Evolutionary conservation across 1,140 invertebrate species (phyloP), one percentile per base, ranked within the genome.

Genomic region (Drosophila navojoa): DNA sequence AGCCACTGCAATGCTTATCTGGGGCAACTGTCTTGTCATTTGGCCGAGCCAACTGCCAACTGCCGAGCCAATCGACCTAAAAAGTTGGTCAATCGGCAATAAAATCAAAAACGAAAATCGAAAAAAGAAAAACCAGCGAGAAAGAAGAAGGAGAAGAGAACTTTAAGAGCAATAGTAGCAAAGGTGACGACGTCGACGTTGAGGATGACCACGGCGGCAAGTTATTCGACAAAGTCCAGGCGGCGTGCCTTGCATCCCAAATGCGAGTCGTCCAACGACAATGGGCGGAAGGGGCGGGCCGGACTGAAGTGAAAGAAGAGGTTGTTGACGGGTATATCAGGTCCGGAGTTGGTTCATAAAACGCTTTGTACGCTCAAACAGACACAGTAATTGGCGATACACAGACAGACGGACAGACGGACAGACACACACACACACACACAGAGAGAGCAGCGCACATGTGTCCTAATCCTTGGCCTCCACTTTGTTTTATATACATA

Each of bases 311-410:
- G 22, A 3, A 7, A 25, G 7, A 45, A 16, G 42, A 9, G 42
- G 15, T 11, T 45, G 42, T 16, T 45, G n/a, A 45, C n/a, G 42
- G 49, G 58, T 63, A 53, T 50, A 58, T 67, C 63, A 58, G 54
- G 22, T 40, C 4, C 47, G 10, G 47, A 79, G 82, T 89, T 87
- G 84, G 79, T 89, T 87, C 84, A 87, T 87, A 89, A 87, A 82
- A 87, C 82, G 82, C 82, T 87, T 87, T 89, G 82, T 82, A 82
- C 82, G 82, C 82, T 87, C 82, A 87, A 87, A 87, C 82, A 89
- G 84, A 82, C 82, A 87, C 82, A 82, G 82, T 87, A 87, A 87
- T 87, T 87, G 82, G 84, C 84, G 82, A 79, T 86, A 89, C 76
- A 85, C 38, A 29, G 16, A 61, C 59, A 59, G 72, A 85, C 44